Evolutionary conservation across 2,113 vertebrate species (phyloP), one percentile per base, ranked within the genome.

Genomic region (Rhea pennata): DNA sequence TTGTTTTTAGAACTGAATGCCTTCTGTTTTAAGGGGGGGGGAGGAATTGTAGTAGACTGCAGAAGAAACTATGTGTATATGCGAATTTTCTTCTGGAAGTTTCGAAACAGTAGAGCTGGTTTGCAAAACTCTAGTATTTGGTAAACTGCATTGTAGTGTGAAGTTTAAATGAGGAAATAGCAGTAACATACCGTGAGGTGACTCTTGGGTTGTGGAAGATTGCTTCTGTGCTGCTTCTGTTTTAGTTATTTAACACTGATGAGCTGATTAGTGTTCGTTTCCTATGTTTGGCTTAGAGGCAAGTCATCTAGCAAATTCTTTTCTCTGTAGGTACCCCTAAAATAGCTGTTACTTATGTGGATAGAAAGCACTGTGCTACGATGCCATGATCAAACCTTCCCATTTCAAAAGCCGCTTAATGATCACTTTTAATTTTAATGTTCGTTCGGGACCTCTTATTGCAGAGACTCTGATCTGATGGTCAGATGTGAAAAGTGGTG

Each of bases 281-380:
- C 88, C 82, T 74, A 15, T 76, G 87, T 96, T 95, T 91, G 71
- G 69, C 51, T 92, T 92, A 80, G 77, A 84, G 71, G 83, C 9
- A 50, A 91, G 29, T 92, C n/a, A 67, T 71, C 67, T 66, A 74
- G 64, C 22, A 96, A 79, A 80, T 81, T 27, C 67, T 84, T 70
- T 84, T 56, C 78, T 91, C 88, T 73, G 31, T 87, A 95, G n/a
- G 39, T 82, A 21, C 82, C 84, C 88, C n/a, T 4, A 93, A 96
- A 97, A 92, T 91, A 92, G 48, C 66, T 80, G 39, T 33, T 92
- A 70, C 84, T 91, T 90, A 22, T 40, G 48, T 86, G 74, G 89
- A 61, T 95, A 84, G 81, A 96, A 95, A 75, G 77, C 96, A 73
- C 93, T 94, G 65, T 76, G 61, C 33, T 87, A 92, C 88, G 51